phyloP scores from a whole-genome alignment of 2,888 invertebrate species.

The Cyclophora punctaria region DNA sequence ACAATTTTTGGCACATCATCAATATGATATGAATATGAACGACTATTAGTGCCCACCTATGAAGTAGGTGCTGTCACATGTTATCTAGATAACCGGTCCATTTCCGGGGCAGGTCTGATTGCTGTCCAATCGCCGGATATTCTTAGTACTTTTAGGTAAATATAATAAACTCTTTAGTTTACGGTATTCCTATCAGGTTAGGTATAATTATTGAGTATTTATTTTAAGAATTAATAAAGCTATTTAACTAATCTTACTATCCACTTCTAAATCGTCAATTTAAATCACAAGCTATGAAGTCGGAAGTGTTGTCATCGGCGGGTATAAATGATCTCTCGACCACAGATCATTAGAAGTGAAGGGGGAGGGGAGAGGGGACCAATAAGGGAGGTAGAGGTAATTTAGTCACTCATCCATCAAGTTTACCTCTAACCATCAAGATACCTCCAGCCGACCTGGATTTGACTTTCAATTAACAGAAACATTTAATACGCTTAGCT shows the following conservation, averaged over 20 bases:
- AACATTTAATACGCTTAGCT: conserved; percentile 19
- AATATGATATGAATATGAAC: too few relatives aligned
- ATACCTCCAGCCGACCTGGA: conserved; percentile 43
- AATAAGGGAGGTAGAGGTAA: conserved; percentile 36
- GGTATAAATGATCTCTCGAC: conserved; percentile 62
- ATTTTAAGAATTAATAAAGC: too few relatives aligned
- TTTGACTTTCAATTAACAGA: conserved; percentile 52
- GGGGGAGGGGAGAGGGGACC: conserved; percentile 11
- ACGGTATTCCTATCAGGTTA: not conserved
- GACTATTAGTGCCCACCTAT: too few relatives aligned
- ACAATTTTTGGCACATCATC: too few relatives aligned
- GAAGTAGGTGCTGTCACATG: not conserved
- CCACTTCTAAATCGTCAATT: conserved; percentile 39
- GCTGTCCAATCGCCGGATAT: conserved; percentile 48
- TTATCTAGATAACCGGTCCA: conserved; percentile 28
- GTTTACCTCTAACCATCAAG: conserved; percentile 30
- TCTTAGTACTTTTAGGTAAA: conserved; percentile 19
- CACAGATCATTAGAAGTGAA: conserved; percentile 49
- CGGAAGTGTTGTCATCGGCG: conserved; percentile 65
- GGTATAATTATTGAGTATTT: too few relatives aligned
- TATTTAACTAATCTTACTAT: not conserved
- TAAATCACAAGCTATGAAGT: conserved; percentile 50
- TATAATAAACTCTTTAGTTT: too few relatives aligned
- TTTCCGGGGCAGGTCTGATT: conserved; percentile 58
- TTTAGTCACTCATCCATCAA: conserved; percentile 65